These are phyloP conservation scores for Aselliscus stoliczkanus DNA, from an alignment of 2,797 vertebrate genomes.

Conservation along the genomic window DNA sequence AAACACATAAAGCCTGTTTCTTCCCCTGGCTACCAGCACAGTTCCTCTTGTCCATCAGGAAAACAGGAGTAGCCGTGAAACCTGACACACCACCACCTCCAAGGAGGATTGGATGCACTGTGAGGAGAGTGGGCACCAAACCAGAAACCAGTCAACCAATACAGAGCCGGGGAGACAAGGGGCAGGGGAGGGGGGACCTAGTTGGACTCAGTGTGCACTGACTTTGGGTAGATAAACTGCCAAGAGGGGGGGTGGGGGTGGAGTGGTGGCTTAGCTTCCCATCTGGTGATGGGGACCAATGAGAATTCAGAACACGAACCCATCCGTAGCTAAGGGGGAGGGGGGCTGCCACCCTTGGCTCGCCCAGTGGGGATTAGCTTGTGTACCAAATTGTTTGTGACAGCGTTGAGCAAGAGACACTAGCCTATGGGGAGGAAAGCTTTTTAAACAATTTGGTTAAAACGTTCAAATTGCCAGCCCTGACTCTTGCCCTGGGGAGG, in stretches of 20 bases:
- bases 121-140: neutral
- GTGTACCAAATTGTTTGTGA: slow-evolving; percentile 59
- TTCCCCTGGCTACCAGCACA: neutral
- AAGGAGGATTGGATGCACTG: neutral
- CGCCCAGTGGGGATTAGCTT: slow-evolving; percentile 14
- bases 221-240: neutral
- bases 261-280: slow-evolving; percentile 31
- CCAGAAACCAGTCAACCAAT: neutral
- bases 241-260: neutral
- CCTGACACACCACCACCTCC: neutral
- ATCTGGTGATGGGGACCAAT: neutral
- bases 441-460: slow-evolving; percentile 67
- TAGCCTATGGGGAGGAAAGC: slow-evolving; percentile 43
- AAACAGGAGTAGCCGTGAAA: neutral
- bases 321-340: neutral
- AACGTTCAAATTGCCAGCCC: slow-evolving; percentile 48
- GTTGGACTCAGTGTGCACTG: neutral
- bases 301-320: neutral
- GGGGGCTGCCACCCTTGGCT: neutral
- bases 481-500: slow-evolving; percentile 4
- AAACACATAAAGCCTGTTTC: neutral
- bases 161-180: neutral
- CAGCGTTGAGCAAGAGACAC: slow-evolving; percentile 18
- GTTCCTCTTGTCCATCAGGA: neutral
- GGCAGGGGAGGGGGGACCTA: neutral